These are phyloP conservation scores for Myoxocephalus aenaeus DNA, from an alignment of 2,797 vertebrate genomes.

Conservation along the genomic window DNA sequence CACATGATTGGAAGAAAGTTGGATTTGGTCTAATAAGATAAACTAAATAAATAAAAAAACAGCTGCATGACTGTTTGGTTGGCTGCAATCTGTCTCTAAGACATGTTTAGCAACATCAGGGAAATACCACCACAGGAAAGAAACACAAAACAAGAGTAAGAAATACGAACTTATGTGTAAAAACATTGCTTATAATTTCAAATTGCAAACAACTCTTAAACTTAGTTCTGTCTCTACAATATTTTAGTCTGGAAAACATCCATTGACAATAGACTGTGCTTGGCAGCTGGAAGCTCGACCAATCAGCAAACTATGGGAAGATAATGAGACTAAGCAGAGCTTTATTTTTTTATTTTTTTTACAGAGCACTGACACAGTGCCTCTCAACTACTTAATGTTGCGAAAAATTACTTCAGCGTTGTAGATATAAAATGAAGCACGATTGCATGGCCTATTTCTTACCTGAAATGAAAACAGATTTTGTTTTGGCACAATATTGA, in stretches of 20 bases:
- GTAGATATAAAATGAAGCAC: constrained; percentile 17
- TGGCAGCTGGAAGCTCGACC: constrained; percentile 17
- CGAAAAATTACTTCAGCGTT: constrained; percentile 11
- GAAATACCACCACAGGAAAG: constrained; percentile 52
- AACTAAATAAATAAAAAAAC: constrained; percentile 5
- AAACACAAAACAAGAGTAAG: constrained; percentile 16
- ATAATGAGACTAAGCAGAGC: constrained; percentile 13
- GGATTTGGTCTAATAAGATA: constrained; percentile 11
- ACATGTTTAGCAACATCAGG: constrained; percentile 71
- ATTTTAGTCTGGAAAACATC: constrained; percentile 15
- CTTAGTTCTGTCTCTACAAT: background rate
- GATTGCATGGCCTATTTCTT: constrained; percentile 12
- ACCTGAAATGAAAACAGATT: constrained; percentile 24
- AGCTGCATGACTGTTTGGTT: constrained; percentile 25
- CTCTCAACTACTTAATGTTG: constrained; percentile 5
- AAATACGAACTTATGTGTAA: constrained; percentile 28
- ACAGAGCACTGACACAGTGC: background rate
- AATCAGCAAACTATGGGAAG: background rate
- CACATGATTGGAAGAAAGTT: background rate
- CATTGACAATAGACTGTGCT: background rate
- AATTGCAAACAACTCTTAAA: constrained; percentile 25
- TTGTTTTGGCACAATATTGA: background rate
- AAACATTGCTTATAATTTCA: constrained; percentile 18
- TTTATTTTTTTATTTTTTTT: constrained; percentile 7
- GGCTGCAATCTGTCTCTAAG: constrained; percentile 46